Evolutionary conservation across 2,113 vertebrate genomes (phyloP).

Genomic region (Campylorhamphus procurvoides): DNA sequence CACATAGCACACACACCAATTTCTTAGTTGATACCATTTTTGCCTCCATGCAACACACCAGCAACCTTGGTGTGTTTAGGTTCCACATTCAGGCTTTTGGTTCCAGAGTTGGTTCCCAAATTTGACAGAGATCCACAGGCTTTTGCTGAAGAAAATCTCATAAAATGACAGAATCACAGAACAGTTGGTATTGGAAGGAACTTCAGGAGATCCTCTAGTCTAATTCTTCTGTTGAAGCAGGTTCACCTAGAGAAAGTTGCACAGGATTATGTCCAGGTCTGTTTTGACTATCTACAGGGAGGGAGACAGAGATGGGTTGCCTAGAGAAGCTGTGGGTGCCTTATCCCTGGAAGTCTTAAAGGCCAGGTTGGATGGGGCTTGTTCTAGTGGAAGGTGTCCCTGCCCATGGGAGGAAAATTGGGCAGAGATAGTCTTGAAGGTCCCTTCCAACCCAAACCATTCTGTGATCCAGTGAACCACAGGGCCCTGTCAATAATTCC

Average conservation of each 20-base stretch:
- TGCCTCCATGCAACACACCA: rapidly evolving
- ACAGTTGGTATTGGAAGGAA: background rate
- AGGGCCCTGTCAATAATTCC: background rate
- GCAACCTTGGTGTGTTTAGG: background rate
- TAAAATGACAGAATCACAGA: background rate
- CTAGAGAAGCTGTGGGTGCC: background rate
- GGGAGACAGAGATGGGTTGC: background rate
- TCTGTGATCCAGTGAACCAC: background rate
- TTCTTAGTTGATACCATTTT: background rate
- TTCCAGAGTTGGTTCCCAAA: background rate
- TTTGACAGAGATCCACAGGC: background rate
- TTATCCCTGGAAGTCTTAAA: background rate
- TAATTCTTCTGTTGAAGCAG: background rate
- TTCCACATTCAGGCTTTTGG: background rate
- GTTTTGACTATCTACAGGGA: background rate
- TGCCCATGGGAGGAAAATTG: rapidly evolving
- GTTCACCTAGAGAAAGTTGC: background rate
- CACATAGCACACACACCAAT: rapidly evolving
- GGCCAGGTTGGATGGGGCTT: background rate
- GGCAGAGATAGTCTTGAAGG: too few relatives aligned
- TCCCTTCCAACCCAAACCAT: background rate
- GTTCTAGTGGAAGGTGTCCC: background rate
- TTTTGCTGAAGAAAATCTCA: background rate
- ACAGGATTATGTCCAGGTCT: background rate
- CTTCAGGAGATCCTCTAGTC: background rate